These are phyloP conservation scores for Caenorhabditis zanzibari DNA, from an alignment of 2,888 invertebrate genomes.

Conservation along the genomic window DNA sequence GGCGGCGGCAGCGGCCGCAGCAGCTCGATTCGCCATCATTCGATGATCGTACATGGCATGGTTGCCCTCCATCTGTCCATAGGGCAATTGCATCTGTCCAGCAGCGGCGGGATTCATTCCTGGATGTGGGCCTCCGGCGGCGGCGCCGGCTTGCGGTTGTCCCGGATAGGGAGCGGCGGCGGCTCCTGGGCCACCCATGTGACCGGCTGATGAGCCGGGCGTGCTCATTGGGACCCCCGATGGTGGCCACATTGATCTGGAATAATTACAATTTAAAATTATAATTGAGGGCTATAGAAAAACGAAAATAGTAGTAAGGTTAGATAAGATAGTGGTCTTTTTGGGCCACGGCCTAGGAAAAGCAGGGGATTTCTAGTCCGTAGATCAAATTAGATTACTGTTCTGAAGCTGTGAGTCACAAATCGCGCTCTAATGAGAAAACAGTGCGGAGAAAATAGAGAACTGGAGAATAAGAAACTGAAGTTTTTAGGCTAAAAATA, in stretches of 20 bases:
- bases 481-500: not conserved
- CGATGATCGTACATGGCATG: conserved; percentile 56
- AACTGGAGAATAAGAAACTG: not conserved
- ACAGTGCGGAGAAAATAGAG: too few species aligned
- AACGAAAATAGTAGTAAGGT: not conserved
- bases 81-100: conserved; percentile 55
- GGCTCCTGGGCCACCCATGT: conserved; percentile 40
- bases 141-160: conserved; percentile 25
- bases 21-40: conserved; percentile 39
- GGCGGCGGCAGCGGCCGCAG: conserved; percentile 22
- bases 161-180: conserved; percentile 50
- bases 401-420: too few species aligned
- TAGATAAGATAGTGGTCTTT: not conserved
- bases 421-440: too few species aligned
- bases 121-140: conserved; percentile 25
- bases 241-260: conserved; percentile 58
- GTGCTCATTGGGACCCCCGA: conserved; percentile 47
- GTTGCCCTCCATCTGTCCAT: conserved; percentile 65
- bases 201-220: conserved; percentile 57
- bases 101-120: conserved; percentile 37
- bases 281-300: not conserved
- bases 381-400: too few species aligned
- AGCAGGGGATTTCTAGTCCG: too few species aligned
- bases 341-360: too few species aligned
- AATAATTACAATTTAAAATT: too few species aligned